Evolutionary conservation across 2,113 vertebrate genomes (phyloP).

Genomic region (Actenoides lindsayi): DNA sequence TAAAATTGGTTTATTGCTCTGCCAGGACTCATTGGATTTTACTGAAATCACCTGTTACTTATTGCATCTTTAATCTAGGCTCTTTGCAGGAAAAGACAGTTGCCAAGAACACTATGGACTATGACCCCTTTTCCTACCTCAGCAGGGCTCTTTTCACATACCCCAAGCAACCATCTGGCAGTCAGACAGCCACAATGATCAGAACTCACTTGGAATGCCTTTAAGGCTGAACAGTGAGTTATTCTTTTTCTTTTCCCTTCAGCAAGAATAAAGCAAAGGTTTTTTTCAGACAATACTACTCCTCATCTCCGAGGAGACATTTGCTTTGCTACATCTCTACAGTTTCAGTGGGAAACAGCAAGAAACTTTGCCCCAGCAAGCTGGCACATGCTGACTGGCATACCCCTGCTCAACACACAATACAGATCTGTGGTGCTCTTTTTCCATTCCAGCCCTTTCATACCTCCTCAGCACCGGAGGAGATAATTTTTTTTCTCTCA

Average conservation of each 20-base stretch:
- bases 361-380: neutral
- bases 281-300: neutral
- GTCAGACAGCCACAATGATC: neutral
- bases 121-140: neutral
- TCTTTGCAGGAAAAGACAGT: neutral
- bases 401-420: neutral
- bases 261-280: neutral
- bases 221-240: neutral
- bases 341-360: neutral
- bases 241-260: neutral
- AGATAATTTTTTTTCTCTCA: neutral
- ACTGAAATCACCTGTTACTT: neutral
- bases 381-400: fast-evolving
- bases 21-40: neutral
- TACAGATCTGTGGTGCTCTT: neutral
- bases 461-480: neutral
- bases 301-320: neutral
- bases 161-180: neutral
- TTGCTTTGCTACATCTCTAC: neutral
- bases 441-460: neutral
- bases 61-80: neutral
- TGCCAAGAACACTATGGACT: neutral
- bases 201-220: neutral
- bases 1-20: neutral
- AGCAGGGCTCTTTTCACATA: neutral